phyloP scores from a whole-genome alignment of 2,888 invertebrate species.

The Ornithoptera priamus region DNA sequence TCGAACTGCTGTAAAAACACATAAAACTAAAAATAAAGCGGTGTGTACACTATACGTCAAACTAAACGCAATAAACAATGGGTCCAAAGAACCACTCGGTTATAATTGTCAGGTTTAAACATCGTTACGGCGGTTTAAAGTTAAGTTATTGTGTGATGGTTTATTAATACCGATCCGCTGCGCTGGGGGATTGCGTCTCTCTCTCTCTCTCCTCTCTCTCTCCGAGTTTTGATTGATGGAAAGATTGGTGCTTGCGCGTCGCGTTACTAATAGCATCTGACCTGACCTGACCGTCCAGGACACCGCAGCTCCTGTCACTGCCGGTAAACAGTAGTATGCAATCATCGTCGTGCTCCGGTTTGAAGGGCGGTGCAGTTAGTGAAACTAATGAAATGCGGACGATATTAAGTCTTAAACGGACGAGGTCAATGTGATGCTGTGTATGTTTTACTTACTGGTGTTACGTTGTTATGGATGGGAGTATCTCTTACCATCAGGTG shows the following conservation, averaged over 20 bases:
- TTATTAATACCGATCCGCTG: slow-evolving; percentile 44
- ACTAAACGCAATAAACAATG: slow-evolving; percentile 60
- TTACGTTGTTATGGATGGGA: too few species aligned
- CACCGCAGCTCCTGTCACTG: too few species aligned
- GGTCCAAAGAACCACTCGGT: slow-evolving; percentile 52
- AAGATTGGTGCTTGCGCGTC: neutral
- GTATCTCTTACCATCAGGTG: too few species aligned
- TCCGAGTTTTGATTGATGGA: neutral
- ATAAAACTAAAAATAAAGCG: slow-evolving; percentile 62
- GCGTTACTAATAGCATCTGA: neutral
- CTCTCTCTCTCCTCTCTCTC: neutral
- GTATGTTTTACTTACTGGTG: too few species aligned
- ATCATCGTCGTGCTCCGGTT: too few species aligned
- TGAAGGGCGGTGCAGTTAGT: too few species aligned
- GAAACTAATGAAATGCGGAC: too few species aligned
- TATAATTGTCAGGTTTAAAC: slow-evolving; percentile 67
- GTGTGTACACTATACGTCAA: slow-evolving; percentile 52
- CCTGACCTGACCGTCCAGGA: too few species aligned
- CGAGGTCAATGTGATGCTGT: too few species aligned
- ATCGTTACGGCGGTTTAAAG: slow-evolving; percentile 51
- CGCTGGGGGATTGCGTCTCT: slow-evolving; percentile 7
- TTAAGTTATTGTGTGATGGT: slow-evolving; percentile 54
- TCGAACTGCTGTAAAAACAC: slow-evolving; percentile 62
- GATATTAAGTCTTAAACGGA: too few species aligned
- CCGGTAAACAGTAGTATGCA: too few species aligned